Evolutionary conservation across 2,888 invertebrate genomes (phyloP), one percentile per base, ranked within the genome.

Genomic region (Leptopilina myrica): DNA sequence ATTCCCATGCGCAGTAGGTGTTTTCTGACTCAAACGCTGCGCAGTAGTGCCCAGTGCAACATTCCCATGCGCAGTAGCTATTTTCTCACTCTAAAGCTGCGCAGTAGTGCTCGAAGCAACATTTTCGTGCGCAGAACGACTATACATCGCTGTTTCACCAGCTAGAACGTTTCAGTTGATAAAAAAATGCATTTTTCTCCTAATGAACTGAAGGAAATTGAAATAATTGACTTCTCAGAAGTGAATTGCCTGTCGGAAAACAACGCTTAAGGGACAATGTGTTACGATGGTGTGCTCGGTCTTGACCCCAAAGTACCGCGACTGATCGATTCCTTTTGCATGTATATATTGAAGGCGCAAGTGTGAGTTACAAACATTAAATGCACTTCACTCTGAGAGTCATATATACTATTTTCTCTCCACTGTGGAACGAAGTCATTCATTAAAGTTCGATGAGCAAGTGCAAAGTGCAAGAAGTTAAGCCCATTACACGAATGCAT

Each of bases 401-500:
- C 80, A 79, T 5, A 33, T 20, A 20, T 20, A 33, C 33, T 2
- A 33, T 9, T 69, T 78, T 73, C 79, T 76, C 78, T 76, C 77
- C 78, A 73, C 56, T 75, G 66, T 78, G 76, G 80, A 73, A 76
- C 78, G 75, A 20, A 65, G 78, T 77, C 80, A 81, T 79, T 82
- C 80, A 83, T 83, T 83, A 83, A 76, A 80, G 80, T 79, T 64
- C 49, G 79, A 76, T 62, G 79, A 79, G 78, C 75, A 78, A 80
- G 81, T 79, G 81, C 81, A 80, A 83, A 83, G 78, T 80, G 79
- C 81, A 76, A 77, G 78, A 80, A 80, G 81, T 20, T 78, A 81
- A 83, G 85, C 81, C 84, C 86, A 88, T 88, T 88, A 88, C 85
- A 88, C 85, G 80, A 86, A 88, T 88, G 86, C 87, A 88, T 87